Evolutionary conservation across 2,113 vertebrate species (phyloP).

Genomic region (Zosterops pallidus): DNA sequence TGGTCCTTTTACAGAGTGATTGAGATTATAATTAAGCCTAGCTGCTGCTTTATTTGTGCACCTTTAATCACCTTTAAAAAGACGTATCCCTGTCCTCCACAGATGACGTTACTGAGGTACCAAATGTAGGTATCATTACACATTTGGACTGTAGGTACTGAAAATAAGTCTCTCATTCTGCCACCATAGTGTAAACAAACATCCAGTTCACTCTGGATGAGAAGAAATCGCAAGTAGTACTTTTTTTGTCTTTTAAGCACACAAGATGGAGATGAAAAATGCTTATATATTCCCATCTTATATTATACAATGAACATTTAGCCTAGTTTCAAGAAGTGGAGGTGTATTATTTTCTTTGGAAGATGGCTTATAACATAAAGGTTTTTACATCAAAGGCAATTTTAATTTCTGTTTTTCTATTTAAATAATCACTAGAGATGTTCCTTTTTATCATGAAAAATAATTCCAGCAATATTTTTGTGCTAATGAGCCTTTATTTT

Average conservation of each 20-base stretch:
- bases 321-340: neutral
- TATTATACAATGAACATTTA: neutral
- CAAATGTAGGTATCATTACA: neutral
- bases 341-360: neutral
- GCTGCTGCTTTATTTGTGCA: neutral
- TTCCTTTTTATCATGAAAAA: neutral
- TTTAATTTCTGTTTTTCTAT: neutral
- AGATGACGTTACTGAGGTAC: neutral
- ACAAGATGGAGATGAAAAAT: neutral
- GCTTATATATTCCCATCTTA: neutral
- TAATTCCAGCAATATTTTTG: neutral
- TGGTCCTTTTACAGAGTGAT: neutral
- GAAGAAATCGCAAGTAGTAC: neutral
- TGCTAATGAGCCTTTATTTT: neutral
- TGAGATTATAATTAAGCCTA: neutral
- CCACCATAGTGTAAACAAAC: neutral
- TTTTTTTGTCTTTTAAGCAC: neutral
- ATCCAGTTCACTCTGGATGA: neutral
- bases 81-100: neutral
- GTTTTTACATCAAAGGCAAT: neutral
- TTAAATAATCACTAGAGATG: neutral
- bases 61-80: neutral
- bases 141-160: neutral
- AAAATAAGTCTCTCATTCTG: neutral
- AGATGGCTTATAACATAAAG: neutral